These are phyloP conservation scores for Clistopyga incitator DNA, from an alignment of 2,888 invertebrate species.

Conservation along the genomic window DNA sequence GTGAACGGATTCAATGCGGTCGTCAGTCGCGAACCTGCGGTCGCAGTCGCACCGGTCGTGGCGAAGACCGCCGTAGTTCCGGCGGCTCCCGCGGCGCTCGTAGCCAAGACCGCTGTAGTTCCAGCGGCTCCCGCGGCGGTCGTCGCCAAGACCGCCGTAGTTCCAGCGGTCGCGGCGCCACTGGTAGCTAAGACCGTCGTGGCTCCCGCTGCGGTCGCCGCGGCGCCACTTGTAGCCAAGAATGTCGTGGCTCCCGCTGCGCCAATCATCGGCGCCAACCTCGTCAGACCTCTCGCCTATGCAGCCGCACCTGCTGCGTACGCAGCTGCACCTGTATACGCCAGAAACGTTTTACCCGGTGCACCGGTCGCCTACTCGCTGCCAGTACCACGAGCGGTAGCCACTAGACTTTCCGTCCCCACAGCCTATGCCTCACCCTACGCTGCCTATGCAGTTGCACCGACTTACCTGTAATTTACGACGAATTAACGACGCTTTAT, in stretches of 20 bases:
- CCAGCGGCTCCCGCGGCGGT: constrained; percentile 20
- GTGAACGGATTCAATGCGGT: constrained; percentile 68
- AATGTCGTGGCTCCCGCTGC: constrained; percentile 61
- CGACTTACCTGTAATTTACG: constrained; percentile 17
- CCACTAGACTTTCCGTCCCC: constrained; percentile 72
- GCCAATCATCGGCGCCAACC: constrained; percentile 72
- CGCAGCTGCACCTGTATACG: constrained; percentile 51
- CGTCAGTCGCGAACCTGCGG: constrained; percentile 65
- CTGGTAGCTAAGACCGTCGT: constrained; percentile 46
- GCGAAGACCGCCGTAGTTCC: constrained; percentile 44
- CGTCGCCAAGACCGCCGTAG: constrained; percentile 44
- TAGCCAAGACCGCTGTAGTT: constrained; percentile 45
- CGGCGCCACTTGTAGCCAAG: constrained; percentile 52
- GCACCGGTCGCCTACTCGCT: constrained; percentile 69
- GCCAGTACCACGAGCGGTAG: constrained; percentile 74
- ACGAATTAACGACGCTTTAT: constrained; percentile 31
- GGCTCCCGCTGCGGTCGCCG: constrained; percentile 50
- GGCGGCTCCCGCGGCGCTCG: constrained; percentile 21
- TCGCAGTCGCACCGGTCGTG: constrained; percentile 62
- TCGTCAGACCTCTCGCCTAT: constrained; percentile 58
- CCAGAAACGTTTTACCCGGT: constrained; percentile 30
- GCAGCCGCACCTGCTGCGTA: constrained; percentile 24
- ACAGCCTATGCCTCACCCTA: constrained; percentile 65
- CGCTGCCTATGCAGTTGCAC: constrained; percentile 56
- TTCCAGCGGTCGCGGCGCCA: constrained; percentile 57